Conservation (phyloP, 2,888 invertebrate genomes). For the Bruchidius siliquastri region DNA sequence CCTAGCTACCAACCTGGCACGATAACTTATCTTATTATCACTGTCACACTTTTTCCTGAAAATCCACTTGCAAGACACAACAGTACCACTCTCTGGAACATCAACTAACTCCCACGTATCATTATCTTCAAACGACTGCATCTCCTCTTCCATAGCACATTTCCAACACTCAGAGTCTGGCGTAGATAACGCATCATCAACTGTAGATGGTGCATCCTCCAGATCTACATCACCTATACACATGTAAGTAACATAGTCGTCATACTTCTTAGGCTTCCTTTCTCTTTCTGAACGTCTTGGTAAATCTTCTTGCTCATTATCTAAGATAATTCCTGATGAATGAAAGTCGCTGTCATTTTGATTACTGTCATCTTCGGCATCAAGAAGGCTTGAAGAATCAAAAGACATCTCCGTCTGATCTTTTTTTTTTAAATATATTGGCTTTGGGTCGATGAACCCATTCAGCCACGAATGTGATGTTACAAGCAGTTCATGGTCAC, state of each 20-base stretch:
- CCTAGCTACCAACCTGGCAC: conserved; percentile 25
- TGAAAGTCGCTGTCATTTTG: too few species aligned
- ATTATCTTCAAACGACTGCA: conserved; percentile 19
- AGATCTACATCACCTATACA: neutral
- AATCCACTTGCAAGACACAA: conserved; percentile 32
- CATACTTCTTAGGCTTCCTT: neutral
- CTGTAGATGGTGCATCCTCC: conserved; percentile 8
- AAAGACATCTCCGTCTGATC: too few species aligned
- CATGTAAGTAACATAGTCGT: neutral
- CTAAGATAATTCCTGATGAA: too few species aligned
- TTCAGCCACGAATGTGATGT: conserved; percentile 49
- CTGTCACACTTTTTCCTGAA: conserved; percentile 24
- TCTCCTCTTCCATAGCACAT: conserved; percentile 24
- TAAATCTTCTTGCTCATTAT: too few species aligned
- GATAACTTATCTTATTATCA: conserved; percentile 19
- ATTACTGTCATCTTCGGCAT: too few species aligned
- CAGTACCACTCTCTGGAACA: conserved; percentile 11
- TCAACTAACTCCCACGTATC: conserved; percentile 27
- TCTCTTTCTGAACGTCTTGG: neutral
- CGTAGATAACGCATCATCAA: conserved; percentile 22
- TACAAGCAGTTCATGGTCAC: neutral
- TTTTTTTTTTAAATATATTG: too few species aligned
- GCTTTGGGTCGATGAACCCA: conserved; percentile 72
- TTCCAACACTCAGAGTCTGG: conserved; percentile 22
- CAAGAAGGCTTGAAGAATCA: too few species aligned